Conservation (phyloP, 2,888 invertebrate species). For the Suillia variegata region DNA sequence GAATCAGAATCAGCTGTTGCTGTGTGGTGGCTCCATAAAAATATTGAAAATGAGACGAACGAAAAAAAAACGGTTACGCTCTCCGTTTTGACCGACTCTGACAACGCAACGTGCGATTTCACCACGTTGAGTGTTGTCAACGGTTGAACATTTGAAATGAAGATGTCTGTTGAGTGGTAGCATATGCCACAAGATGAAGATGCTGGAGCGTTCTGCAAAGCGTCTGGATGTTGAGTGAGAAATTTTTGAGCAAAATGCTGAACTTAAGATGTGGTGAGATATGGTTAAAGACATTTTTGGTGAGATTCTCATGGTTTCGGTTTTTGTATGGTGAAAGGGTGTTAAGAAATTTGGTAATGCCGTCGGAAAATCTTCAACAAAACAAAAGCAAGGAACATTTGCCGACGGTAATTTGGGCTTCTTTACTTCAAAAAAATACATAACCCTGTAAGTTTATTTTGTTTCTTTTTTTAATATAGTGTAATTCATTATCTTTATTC, state of each 20-base stretch:
- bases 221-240: too few relatives aligned
- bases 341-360: constrained; percentile 19
- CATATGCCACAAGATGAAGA: not conserved
- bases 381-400: not conserved
- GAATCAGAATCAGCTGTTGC: constrained; percentile 6
- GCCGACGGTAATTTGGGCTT: not conserved
- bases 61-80: constrained; percentile 8
- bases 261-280: constrained; percentile 35
- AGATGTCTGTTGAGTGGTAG: constrained; percentile 1
- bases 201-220: not conserved
- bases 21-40: not conserved
- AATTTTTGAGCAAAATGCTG: not conserved
- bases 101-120: not conserved
- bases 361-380: constrained; percentile 24
- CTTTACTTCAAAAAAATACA: too few relatives aligned
- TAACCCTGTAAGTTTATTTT: too few relatives aligned
- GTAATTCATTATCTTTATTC: too few relatives aligned
- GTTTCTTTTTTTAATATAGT: too few relatives aligned
- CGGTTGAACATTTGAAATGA: not conserved
- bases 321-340: not conserved
- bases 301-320: constrained; percentile 12
- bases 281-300: constrained; percentile 25
- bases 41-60: not conserved
- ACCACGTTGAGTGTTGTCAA: not conserved
- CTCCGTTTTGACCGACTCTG: not conserved